Conservation (phyloP, 2,888 invertebrate species). For the Macropis europaea region DNA sequence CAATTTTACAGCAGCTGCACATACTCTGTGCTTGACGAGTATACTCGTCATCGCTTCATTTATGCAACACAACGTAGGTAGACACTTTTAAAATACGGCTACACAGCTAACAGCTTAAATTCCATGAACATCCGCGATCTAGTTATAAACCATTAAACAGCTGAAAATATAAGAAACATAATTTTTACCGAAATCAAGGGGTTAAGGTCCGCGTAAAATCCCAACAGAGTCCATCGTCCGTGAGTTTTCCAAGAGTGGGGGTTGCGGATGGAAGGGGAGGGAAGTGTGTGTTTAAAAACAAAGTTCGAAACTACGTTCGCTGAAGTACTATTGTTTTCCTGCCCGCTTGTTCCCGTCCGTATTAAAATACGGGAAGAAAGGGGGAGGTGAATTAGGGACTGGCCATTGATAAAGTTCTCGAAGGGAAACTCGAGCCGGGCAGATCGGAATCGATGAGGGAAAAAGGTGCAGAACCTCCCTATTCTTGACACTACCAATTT, state of each 20-base stretch:
- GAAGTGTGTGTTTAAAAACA: conserved; percentile 46
- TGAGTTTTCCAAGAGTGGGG: not conserved
- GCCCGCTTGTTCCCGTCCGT: conserved; percentile 41
- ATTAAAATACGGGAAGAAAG: conserved; percentile 53
- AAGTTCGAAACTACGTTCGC: conserved; percentile 47
- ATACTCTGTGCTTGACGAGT: too few species aligned
- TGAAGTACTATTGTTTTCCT: conserved; percentile 55
- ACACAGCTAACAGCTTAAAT: too few species aligned
- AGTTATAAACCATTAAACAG: too few species aligned
- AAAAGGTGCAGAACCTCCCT: conserved; percentile 30
- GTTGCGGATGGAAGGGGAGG: not conserved
- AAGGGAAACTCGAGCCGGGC: conserved; percentile 35
- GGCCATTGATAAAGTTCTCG: conserved; percentile 58
- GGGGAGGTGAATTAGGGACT: conserved; percentile 54
- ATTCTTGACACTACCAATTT: conserved; percentile 47
- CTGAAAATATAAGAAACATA: too few species aligned
- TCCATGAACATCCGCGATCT: too few species aligned
- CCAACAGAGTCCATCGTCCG: not conserved
- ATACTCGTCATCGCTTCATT: too few species aligned
- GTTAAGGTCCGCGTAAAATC: not conserved
- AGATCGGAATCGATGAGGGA: conserved; percentile 46
- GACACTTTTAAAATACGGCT: too few species aligned
- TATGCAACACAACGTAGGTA: too few species aligned
- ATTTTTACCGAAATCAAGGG: too few species aligned
- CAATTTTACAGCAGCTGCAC: too few species aligned